Base-by-base conservation (phyloP, 2,888 invertebrate species). In the Chouioia cunea region DNA sequence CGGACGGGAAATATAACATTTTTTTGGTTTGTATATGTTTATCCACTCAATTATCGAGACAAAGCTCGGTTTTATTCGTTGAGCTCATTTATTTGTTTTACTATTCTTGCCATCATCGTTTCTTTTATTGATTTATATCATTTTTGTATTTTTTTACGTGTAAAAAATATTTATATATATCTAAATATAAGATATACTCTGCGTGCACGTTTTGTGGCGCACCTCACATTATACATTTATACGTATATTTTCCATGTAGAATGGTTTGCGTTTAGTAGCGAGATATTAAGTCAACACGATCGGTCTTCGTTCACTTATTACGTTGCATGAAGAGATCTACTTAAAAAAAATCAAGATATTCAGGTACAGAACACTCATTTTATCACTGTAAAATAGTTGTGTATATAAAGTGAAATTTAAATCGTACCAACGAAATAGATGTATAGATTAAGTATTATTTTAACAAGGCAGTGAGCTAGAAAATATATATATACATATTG, bases 101-200 rank as follows among this genome's bases (percentile, higher is more conserved):
- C 36, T 58, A 36, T 43, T 53, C 44, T 48, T 18, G 54, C 54
- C 60, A 36, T 69, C 58, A 20, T 56, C 54, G 22, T 36, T 36
- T 36, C 36, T 36, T 36, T 36, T 36, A 36, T 53, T 18, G 50
- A 4, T 20, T 43, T 65, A 2, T 65, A 62, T 48, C 44, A 54
- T 62, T 44, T 54, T 65, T 10, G 16, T 66, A 8, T 57, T 36
- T 58, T 14, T 50, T 62, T 65, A 62, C 23, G 74, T 74, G 74
- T 74, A 72, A 74, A 74, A 74, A 74, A 74, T 74, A 74, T 71
- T 67, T 74, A 74, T 74, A 62, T 74, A 74, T 71, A 74, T 72
- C 64, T 74, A 74, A 65, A 70, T 74, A 70, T 70, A 70, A 70
- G 62, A 70, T 74, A 56, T 20, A 70, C 69, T 71, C 65, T 73